Evolutionary conservation across 1,140 invertebrate genomes (phyloP).

Genomic region (Microplitis mediator): DNA sequence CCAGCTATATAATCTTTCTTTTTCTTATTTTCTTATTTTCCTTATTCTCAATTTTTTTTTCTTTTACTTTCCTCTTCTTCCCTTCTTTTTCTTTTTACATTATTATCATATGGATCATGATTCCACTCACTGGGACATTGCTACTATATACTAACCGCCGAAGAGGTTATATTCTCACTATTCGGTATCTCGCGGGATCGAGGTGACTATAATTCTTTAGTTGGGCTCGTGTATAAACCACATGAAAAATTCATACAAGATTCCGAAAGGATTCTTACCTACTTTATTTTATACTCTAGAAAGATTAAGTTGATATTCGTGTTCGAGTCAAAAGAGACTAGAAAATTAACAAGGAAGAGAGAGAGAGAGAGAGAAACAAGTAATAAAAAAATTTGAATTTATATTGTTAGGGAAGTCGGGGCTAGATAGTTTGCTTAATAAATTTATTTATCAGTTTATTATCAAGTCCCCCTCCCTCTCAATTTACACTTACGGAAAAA

Average conservation of each 20-base stretch:
- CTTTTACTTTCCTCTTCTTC: constrained; percentile 15
- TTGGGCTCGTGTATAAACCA: background rate
- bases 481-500: too few species aligned
- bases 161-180: background rate
- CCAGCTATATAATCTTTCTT: constrained; percentile 26
- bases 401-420: too few species aligned
- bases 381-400: too few species aligned
- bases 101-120: too few species aligned
- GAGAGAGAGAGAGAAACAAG: too few species aligned
- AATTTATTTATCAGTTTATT: too few species aligned
- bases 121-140: background rate
- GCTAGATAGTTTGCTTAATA: too few species aligned
- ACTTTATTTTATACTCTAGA: too few species aligned
- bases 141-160: background rate
- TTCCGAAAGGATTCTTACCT: background rate
- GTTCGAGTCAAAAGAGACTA: too few species aligned
- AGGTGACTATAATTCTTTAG: background rate
- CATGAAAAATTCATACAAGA: constrained; percentile 1
- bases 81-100: background rate
- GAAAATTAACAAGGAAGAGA: too few species aligned
- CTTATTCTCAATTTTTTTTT: background rate
- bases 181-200: background rate
- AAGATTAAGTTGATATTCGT: too few species aligned
- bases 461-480: too few species aligned
- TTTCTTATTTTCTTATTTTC: constrained; percentile 14